A percentile compares a stretch with the other conserved stretches of the same genome.
phyloP scores from a whole-genome alignment of 2,797 vertebrate genomes.

The Alcedo quadribrachys region DNA sequence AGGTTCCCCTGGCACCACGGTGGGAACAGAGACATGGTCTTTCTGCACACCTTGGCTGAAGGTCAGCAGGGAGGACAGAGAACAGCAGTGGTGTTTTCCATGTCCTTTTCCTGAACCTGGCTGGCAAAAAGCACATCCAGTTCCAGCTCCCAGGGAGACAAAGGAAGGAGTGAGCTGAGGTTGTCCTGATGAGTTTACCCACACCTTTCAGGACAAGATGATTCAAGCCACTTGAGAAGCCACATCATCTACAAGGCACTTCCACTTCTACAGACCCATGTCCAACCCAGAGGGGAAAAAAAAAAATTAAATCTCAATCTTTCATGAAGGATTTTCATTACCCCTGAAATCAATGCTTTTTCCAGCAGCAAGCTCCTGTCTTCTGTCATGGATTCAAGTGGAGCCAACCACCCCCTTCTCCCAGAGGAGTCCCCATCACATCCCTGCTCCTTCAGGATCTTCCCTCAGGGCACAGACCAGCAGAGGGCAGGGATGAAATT shows the following conservation, averaged over 20 bases:
- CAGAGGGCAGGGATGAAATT: not conserved
- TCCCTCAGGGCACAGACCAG: not conserved
- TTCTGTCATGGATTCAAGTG: not conserved
- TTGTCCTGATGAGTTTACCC: not conserved
- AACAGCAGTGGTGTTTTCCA: fast-evolving
- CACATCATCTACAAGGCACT: not conserved
- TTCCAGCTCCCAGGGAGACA: not conserved
- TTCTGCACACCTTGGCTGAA: not conserved
- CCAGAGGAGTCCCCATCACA: too few species aligned
- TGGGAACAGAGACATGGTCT: not conserved
- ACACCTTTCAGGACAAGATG: not conserved
- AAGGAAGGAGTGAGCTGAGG: not conserved
- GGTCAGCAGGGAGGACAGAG: not conserved
- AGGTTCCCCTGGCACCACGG: not conserved
- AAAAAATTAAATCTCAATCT: not conserved
- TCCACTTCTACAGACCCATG: not conserved
- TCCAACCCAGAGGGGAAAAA: not conserved
- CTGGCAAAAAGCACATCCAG: not conserved
- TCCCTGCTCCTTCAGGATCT: not conserved
- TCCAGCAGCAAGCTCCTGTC: not conserved
- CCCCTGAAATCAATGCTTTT: not conserved
- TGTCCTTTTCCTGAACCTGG: not conserved
- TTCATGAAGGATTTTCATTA: not conserved
- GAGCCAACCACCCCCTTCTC: not conserved
- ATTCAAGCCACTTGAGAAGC: not conserved